A percentile compares a stretch with the other conserved stretches of the same genome.
phyloP scores from a whole-genome alignment of 2,797 vertebrate genomes.

The Australoheros facetus region DNA sequence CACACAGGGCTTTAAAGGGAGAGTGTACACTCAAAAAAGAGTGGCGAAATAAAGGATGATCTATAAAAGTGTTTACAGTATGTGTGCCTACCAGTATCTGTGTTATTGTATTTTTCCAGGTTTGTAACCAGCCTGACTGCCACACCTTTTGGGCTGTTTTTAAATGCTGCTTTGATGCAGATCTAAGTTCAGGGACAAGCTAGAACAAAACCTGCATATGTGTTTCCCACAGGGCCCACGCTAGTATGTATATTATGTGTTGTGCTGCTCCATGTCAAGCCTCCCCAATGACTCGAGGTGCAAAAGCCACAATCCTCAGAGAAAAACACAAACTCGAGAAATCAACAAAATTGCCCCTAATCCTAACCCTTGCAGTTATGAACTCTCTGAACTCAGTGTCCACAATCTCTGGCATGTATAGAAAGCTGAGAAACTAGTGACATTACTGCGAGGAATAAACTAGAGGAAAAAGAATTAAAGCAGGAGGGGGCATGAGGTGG shows the following conservation, averaged over 20 bases:
- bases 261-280: conserved; percentile 26
- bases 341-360: conserved; percentile 27
- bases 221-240: conserved; percentile 57
- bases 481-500: neutral
- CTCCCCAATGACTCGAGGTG: conserved; percentile 15
- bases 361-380: neutral
- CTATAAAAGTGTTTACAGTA: neutral
- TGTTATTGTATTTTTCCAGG: conserved; percentile 41
- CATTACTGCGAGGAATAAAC: neutral
- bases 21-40: conserved; percentile 2
- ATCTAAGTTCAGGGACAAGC: conserved; percentile 50
- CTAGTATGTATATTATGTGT: conserved; percentile 43
- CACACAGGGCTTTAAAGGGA: neutral
- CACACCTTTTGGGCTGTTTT: conserved; percentile 34
- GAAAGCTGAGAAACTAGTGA: neutral
- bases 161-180: neutral
- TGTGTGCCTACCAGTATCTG: neutral
- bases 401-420: neutral
- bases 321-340: conserved; percentile 23
- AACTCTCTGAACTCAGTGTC: conserved; percentile 33
- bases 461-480: neutral
- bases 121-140: conserved; percentile 26
- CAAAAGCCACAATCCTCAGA: conserved; percentile 26
- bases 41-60: neutral
- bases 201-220: conserved; percentile 58